Conservation (phyloP, 64 coral and sea anemone species). For the Acropora tenuis region DNA sequence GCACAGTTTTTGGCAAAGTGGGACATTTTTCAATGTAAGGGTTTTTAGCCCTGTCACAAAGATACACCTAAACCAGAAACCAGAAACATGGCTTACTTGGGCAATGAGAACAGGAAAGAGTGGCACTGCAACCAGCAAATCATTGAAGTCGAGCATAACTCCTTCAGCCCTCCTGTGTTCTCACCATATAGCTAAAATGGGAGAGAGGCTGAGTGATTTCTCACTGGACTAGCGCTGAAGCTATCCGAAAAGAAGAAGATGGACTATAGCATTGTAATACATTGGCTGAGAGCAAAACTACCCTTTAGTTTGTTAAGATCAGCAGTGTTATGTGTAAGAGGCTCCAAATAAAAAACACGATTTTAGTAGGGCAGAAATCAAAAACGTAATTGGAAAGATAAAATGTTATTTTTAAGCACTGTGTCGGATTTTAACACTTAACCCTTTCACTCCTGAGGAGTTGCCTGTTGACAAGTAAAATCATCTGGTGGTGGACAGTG, state of each 20-base stretch:
- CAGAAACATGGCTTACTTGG: neutral
- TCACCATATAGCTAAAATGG: neutral
- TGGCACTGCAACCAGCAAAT: neutral
- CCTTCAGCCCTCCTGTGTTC: neutral
- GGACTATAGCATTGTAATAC: neutral
- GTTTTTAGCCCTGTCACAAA: neutral
- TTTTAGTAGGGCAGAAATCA: no score
- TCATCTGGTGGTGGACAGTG: no score
- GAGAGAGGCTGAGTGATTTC: conserved; percentile 41
- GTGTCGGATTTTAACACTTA: no score
- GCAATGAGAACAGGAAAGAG: conserved; percentile 21
- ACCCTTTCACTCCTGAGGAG: no score
- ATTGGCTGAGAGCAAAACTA: conserved; percentile 31
- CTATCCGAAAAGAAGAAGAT: no score
- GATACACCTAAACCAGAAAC: conserved; percentile 17
- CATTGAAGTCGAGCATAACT: conserved; percentile 28
- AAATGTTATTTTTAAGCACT: no score
- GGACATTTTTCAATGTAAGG: neutral
- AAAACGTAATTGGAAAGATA: no score
- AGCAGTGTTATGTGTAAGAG: no score
- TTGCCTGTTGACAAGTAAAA: no score
- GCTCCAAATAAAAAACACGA: no score
- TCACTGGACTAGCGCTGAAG: conserved; percentile 42
- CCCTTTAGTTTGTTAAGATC: no score
- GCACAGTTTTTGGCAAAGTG: neutral